phyloP scores from a whole-genome alignment of 2,113 vertebrate species.

The Carassius carassius region DNA sequence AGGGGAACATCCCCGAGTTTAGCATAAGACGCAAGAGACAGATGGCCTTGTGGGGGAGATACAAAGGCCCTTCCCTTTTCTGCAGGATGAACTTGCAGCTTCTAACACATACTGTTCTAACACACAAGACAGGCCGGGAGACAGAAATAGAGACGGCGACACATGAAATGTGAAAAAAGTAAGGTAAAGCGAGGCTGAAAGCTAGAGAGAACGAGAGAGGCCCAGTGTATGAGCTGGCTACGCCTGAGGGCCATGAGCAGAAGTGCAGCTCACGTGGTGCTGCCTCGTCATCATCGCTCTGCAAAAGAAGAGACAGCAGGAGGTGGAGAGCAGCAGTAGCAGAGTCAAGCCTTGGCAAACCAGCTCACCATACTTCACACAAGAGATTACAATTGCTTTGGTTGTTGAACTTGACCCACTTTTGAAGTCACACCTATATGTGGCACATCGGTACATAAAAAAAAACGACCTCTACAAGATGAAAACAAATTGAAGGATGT shows the following conservation, averaged over 20 bases:
- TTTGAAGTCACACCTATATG: conserved; percentile 68
- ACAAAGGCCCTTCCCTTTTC: background rate
- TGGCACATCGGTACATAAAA: conserved; percentile 2
- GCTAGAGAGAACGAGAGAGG: conserved; percentile 43
- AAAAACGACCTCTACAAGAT: conserved; percentile 56
- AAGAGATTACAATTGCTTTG: conserved; percentile 68
- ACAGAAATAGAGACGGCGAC: background rate
- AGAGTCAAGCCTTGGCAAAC: conserved; percentile 70
- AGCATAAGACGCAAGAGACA: conserved; percentile 52
- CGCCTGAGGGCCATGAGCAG: conserved; percentile 40
- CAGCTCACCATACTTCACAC: conserved; percentile 61
- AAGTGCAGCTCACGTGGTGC: conserved; percentile 45
- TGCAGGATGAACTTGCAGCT: background rate
- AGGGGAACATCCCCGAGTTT: conserved; percentile 54
- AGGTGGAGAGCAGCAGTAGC: conserved; percentile 22
- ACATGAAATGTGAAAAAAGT: conserved; percentile 37
- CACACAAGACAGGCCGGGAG: background rate
- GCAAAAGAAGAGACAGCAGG: conserved; percentile 30
- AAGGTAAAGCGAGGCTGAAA: conserved; percentile 25
- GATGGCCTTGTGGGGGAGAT: conserved; percentile 42
- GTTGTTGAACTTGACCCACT: conserved; percentile 75
- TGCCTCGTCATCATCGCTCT: conserved; percentile 50
- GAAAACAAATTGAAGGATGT: conserved; percentile 56
- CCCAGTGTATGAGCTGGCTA: conserved; percentile 43
- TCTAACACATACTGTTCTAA: background rate